Evolutionary conservation across 2,113 vertebrate species (phyloP), one percentile per base, ranked within the genome.

Genomic region (Aleadryas rufinucha): DNA sequence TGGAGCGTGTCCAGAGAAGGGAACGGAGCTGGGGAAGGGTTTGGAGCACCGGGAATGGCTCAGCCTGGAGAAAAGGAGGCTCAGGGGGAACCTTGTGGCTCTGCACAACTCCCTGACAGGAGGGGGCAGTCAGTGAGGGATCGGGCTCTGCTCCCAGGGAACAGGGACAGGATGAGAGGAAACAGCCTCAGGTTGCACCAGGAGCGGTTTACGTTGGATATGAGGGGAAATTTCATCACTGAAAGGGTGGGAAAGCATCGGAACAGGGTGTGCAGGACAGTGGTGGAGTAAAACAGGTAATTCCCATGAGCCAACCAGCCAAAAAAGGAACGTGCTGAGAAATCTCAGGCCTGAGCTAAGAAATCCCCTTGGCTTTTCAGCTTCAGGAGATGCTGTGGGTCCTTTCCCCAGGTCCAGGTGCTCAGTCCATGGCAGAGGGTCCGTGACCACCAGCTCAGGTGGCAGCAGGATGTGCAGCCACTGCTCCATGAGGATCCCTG

Each of bases 181-280:
- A n/a, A 18, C 0, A 0, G 3, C 30, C 30, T 26, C 16, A 21
- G 1, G 13, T 1, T 47, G 45, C 1, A 6, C 24, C 52, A 52
- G 60, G 7, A 3, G 6, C 39, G 16, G 69, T n/a, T 60, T 14
- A 60, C 16, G 9, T 30, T 57, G 77, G 45, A 10, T 59, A 26
- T 15, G 21, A 74, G 31, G 33, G 37, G 4, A 53, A 53, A 53
- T 10, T 30, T 26, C 28, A 26, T 39, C 45, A 0, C 33, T 39
- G 60, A 10, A 53, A 75, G 3, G 28, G n/a, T 45, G 45, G 14
- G 7, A 27, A 44, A 7, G 33, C 31, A 8, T 6, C 8, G 37
- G 52, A 21, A 24, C 27, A 45, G 33, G 4, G 9, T n/a, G 33
- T 20, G 28, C 60, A 52, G 59, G 52, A 7, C 22, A 33, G 5